Percentiles rank a stretch among this genome's conserved stretches.
Conservation (phyloP, 2,797 vertebrate species). For the Vespertilio murinus region DNA sequence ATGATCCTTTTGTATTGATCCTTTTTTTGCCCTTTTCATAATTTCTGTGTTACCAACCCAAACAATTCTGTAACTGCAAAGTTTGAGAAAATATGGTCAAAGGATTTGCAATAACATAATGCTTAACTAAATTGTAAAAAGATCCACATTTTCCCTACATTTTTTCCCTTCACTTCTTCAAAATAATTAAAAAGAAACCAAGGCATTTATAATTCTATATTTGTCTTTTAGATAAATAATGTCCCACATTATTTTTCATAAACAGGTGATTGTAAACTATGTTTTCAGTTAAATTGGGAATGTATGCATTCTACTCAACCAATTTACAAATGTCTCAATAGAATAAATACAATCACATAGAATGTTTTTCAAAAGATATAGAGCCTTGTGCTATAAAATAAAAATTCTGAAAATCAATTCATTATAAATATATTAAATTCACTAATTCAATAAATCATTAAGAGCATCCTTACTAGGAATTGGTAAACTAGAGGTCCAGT, state of each 20-base stretch:
- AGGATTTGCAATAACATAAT: neutral
- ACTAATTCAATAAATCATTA: conserved; percentile 9
- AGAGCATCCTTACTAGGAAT: neutral
- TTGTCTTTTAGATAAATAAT: conserved; percentile 23
- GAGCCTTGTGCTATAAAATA: neutral
- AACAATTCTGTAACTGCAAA: conserved; percentile 30
- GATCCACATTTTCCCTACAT: neutral
- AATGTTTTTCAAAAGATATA: neutral
- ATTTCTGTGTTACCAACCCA: conserved; percentile 54
- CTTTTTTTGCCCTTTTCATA: conserved; percentile 49
- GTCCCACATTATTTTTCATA: conserved; percentile 18
- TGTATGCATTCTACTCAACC: neutral
- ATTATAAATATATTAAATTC: neutral
- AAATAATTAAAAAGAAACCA: conserved; percentile 28
- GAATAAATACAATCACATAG: neutral
- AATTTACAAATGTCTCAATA: neutral
- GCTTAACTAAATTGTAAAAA: neutral
- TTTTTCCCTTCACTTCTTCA: neutral
- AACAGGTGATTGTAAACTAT: neutral
- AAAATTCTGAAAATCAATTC: neutral
- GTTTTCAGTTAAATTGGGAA: conserved; percentile 8
- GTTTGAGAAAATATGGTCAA: conserved; percentile 29
- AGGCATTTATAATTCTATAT: neutral
- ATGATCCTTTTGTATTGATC: conserved; percentile 42
- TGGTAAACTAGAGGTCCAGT: too few relatives aligned